These are phyloP conservation scores for Micrasema minimum DNA, from an alignment of 1,140 invertebrate species.

Conservation along the genomic window DNA sequence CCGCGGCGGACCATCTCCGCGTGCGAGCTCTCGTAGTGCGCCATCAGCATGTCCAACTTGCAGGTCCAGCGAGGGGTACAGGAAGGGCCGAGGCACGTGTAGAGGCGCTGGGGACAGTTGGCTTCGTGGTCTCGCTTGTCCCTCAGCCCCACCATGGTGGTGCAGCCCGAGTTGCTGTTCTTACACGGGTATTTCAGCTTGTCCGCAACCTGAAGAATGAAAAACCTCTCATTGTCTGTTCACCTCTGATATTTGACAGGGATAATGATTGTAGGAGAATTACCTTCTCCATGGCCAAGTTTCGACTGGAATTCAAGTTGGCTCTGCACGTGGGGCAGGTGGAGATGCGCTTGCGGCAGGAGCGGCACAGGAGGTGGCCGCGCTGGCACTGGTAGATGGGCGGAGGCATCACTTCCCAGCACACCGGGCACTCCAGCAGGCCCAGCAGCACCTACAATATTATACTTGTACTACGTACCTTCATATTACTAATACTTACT, in stretches of 20 bases:
- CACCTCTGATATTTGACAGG: too few species aligned
- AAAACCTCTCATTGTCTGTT: too few species aligned
- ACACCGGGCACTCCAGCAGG: slow-evolving; percentile 69
- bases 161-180: slow-evolving; percentile 57
- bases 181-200: slow-evolving; percentile 63
- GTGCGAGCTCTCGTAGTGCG: slow-evolving; percentile 33
- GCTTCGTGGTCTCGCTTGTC: slow-evolving; percentile 59
- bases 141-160: slow-evolving; percentile 57
- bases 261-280: not conserved
- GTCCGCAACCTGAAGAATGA: slow-evolving; percentile 58
- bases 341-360: slow-evolving; percentile 62
- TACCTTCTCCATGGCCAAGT: slow-evolving; percentile 62
- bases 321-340: slow-evolving; percentile 66
- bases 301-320: slow-evolving; percentile 60
- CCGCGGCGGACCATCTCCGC: slow-evolving; percentile 29
- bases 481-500: too few species aligned
- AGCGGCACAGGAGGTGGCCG: slow-evolving; percentile 66
- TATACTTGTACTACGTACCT: too few species aligned
- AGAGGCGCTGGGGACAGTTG: slow-evolving; percentile 53
- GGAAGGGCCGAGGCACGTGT: slow-evolving; percentile 31
- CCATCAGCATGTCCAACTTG: slow-evolving; percentile 21
- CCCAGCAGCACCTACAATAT: slow-evolving; percentile 61
- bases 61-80: slow-evolving; percentile 39
- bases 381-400: slow-evolving; percentile 68
- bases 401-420: slow-evolving; percentile 68